Base-by-base conservation (phyloP, 2,113 vertebrate genomes). In the Eulemur rufifrons region DNA sequence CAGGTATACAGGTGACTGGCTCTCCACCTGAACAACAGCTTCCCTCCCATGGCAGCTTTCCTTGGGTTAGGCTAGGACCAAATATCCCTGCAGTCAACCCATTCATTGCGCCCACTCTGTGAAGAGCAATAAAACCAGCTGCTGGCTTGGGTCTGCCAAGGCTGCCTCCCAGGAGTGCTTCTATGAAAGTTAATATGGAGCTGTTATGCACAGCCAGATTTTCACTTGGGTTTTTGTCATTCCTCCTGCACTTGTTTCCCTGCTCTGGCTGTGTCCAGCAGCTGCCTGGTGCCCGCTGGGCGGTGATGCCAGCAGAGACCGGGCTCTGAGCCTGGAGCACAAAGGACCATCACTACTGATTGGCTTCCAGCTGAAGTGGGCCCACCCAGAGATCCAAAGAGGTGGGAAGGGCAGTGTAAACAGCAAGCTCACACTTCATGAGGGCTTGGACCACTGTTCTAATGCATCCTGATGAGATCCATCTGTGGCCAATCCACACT, bases 341-440 rank as follows among this genome's bases (percentile, higher is more conserved):
- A 93, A 89, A 94, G 37, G 54, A 56, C 37, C 11, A 0, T 93
- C 64, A 14, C 50, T 27, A 50, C 77, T 66, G 52, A 97, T 15
- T 47, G 76, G 88, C 74, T 68, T 91, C 97, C 86, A 66, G 92
- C 92, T 15, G 52, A 81, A 93, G 86, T 32, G 61, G 93, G 90
- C 78, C 74, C 34, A 39, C 88, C 92, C 96, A 73, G 81, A 59
- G 77, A 86, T 89, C 71, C 82, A 78, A 77, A 97, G 90, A 47
- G 93, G 87, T 1, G 18, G 74, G 89, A 61, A 74, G 94, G 78
- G 74, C 8, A 23, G 92, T 94, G 85, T 85, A 66, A 94, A 91
- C 64, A 73, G 97, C 91, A 96, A 77, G 92, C 94, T 95, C 74
- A 89, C 84, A 82, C 92, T 97, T 91, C 94, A 77, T 18, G 15